A percentile compares a stretch with the other conserved stretches of the same genome.
Conservation (phyloP, 1,140 invertebrate species). For the Bombus vancouverensis region DNA sequence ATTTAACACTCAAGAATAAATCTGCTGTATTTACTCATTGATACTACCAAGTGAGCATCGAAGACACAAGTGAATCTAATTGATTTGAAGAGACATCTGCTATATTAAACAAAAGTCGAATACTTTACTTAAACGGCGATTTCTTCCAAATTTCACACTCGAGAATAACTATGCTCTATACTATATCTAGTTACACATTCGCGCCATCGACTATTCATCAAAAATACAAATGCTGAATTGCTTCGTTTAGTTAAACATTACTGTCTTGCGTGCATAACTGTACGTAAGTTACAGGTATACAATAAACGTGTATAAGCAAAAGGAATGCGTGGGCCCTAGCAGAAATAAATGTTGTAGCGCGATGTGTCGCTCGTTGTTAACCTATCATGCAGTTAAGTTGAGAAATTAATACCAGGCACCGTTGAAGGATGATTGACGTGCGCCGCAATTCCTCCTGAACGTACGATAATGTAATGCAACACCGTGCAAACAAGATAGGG, state of each 20-base stretch:
- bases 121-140: no score
- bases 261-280: background rate
- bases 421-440: conserved; percentile 57
- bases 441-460: conserved; percentile 54
- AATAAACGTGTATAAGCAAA: background rate
- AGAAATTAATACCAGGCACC: conserved; percentile 56
- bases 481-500: conserved; percentile 41
- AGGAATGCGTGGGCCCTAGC: background rate
- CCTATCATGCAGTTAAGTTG: conserved; percentile 55
- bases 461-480: conserved; percentile 37
- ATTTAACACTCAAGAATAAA: no score
- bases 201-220: background rate
- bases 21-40: no score
- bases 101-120: background rate
- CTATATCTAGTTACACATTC: no score
- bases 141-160: background rate
- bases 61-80: background rate
- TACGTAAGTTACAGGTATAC: background rate
- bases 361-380: conserved; percentile 50
- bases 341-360: conserved; percentile 8
- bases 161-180: background rate
- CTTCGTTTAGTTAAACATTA: background rate
- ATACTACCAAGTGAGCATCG: background rate
- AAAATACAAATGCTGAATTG: background rate
- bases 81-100: background rate